phyloP scores from a whole-genome alignment of 2,113 vertebrate genomes.

The Gymnarchus niloticus region DNA sequence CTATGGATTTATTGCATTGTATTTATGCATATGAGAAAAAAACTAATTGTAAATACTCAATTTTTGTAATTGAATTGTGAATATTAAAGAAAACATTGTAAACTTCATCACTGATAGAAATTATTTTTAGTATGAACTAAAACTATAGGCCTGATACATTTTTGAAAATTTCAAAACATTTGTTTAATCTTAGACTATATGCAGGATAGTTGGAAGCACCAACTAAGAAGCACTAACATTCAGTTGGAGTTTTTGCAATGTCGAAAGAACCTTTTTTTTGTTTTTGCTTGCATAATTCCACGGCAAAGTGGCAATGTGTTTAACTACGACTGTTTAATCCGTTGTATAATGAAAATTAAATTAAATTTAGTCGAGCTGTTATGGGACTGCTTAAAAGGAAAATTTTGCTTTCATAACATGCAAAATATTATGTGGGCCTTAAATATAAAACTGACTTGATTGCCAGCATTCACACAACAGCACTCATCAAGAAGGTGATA shows the following conservation, averaged over 20 bases:
- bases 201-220: constrained; percentile 54
- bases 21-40: constrained; percentile 44
- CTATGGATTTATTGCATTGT: constrained; percentile 54
- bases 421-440: neutral
- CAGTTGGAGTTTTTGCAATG: constrained; percentile 55
- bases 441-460: neutral
- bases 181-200: constrained; percentile 66
- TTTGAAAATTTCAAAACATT: constrained; percentile 51
- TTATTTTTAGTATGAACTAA: constrained; percentile 68
- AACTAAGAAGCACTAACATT: constrained; percentile 41
- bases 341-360: constrained; percentile 1
- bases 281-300: constrained; percentile 9
- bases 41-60: constrained; percentile 55
- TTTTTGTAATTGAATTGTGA: constrained; percentile 59
- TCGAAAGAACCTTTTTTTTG: constrained; percentile 39
- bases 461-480: neutral
- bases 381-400: neutral
- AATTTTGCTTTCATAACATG: neutral
- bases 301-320: constrained; percentile 36
- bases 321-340: constrained; percentile 24
- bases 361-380: neutral
- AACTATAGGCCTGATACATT: constrained; percentile 56
- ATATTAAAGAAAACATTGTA: constrained; percentile 63
- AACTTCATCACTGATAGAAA: constrained; percentile 60
- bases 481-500: neutral